These are phyloP conservation scores for Chloroceryle aenea DNA, from an alignment of 2,113 vertebrate genomes.

Conservation along the genomic window DNA sequence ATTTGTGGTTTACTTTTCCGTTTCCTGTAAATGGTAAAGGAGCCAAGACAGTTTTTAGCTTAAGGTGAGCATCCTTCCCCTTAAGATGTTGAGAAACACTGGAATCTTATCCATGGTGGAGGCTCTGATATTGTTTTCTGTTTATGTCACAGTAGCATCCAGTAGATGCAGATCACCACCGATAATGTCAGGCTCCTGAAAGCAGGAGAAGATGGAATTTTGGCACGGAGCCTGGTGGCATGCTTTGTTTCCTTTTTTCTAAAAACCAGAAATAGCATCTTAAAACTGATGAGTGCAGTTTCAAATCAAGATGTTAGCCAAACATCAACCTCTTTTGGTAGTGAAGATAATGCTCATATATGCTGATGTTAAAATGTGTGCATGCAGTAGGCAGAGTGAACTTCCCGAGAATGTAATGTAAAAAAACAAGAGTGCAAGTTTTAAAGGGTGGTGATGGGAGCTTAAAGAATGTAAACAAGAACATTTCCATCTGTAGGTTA, in stretches of 20 bases:
- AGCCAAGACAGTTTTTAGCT: neutral
- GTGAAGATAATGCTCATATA: neutral
- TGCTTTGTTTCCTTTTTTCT: neutral
- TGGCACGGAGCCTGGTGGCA: neutral
- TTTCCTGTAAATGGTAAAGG: neutral
- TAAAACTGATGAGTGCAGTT: neutral
- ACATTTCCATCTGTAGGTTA: neutral
- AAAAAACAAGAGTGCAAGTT: neutral
- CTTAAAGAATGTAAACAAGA: neutral
- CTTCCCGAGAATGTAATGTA: neutral
- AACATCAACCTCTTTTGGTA: neutral
- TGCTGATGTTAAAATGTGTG: neutral
- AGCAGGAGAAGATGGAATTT: neutral
- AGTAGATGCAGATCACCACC: neutral
- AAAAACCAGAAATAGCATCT: accelerated
- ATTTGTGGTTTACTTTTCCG: neutral
- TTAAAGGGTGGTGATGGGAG: neutral
- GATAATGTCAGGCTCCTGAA: neutral
- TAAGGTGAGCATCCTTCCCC: neutral
- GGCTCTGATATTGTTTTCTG: neutral
- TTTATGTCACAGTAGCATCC: neutral
- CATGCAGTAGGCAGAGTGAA: neutral
- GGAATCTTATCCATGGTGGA: neutral
- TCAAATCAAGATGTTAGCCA: neutral
- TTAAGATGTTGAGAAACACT: neutral